phyloP scores from a whole-genome alignment of 2,888 invertebrate genomes.

The Megastigmus dorsalis region DNA sequence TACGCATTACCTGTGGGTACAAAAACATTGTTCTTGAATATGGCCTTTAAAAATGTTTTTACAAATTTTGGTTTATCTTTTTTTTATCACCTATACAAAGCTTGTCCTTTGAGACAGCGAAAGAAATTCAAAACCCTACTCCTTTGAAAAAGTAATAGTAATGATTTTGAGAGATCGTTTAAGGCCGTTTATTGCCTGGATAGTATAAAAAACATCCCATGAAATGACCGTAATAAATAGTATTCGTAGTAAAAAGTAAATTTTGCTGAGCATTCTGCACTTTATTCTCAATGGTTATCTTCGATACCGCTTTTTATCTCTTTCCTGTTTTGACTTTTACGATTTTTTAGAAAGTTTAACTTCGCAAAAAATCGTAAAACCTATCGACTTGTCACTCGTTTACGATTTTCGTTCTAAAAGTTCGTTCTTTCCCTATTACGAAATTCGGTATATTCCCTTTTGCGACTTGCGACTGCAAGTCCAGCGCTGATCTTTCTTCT shows the following conservation, averaged over 20 bases:
- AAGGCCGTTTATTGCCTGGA: no score
- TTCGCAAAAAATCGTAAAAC: constrained; percentile 25
- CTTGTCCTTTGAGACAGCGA: no score
- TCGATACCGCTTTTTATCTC: not conserved
- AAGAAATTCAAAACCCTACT: no score
- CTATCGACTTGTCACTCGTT: constrained; percentile 16
- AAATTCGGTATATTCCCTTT: not conserved
- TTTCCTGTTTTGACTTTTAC: constrained; percentile 13
- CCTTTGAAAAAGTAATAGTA: no score
- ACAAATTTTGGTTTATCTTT: no score
- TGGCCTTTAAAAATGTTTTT: no score
- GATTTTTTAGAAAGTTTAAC: constrained; percentile 6
- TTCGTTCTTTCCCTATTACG: constrained; percentile 18
- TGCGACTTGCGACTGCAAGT: constrained; percentile 19
- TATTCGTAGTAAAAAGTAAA: constrained; percentile 14
- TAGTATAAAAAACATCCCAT: no score
- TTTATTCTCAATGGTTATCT: not conserved
- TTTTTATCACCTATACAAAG: no score
- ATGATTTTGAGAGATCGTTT: no score
- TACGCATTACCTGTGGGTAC: no score
- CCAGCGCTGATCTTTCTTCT: not conserved
- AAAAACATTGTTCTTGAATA: no score
- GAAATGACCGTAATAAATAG: not conserved
- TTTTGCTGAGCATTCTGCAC: not conserved
- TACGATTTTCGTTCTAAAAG: constrained; percentile 28